Evolutionary conservation across 2,797 vertebrate genomes (phyloP).

Genomic region (Lithobates pipiens): DNA sequence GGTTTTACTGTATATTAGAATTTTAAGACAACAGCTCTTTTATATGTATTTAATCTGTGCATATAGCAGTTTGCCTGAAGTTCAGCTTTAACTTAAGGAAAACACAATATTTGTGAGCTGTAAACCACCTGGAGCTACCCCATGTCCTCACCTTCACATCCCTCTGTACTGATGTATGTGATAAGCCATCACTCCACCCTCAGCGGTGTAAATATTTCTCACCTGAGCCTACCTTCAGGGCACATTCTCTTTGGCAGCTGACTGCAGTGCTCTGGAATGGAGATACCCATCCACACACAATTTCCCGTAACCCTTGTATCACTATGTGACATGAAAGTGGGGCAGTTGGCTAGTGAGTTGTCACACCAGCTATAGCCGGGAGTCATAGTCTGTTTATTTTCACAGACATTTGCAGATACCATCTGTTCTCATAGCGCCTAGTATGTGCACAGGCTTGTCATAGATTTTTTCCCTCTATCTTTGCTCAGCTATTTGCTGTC

Average conservation of each 20-base stretch:
- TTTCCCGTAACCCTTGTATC: conserved; percentile 8
- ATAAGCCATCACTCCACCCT: conserved; percentile 17
- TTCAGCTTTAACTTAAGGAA: no score
- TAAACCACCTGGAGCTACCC: neutral
- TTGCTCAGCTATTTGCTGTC: conserved; percentile 53
- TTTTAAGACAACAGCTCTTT: no score
- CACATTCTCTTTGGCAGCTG: neutral
- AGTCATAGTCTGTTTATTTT: conserved; percentile 34
- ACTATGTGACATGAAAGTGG: neutral
- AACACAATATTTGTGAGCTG: no score
- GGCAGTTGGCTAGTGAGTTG: conserved; percentile 12
- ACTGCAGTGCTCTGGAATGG: neutral
- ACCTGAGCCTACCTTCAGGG: conserved; percentile 1
- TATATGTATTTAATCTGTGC: no score
- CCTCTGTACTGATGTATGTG: neutral
- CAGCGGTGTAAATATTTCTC: neutral
- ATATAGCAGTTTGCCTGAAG: no score
- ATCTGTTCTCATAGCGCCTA: conserved; percentile 21
- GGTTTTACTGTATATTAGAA: no score
- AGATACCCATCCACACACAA: neutral
- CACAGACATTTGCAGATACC: conserved; percentile 8
- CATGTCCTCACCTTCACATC: neutral
- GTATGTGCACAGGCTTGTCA: conserved; percentile 49
- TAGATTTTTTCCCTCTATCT: conserved; percentile 46
- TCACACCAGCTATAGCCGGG: conserved; percentile 17